Base-by-base conservation (phyloP, 2,888 invertebrate genomes). In the Pycnomerus fuliginosus region DNA sequence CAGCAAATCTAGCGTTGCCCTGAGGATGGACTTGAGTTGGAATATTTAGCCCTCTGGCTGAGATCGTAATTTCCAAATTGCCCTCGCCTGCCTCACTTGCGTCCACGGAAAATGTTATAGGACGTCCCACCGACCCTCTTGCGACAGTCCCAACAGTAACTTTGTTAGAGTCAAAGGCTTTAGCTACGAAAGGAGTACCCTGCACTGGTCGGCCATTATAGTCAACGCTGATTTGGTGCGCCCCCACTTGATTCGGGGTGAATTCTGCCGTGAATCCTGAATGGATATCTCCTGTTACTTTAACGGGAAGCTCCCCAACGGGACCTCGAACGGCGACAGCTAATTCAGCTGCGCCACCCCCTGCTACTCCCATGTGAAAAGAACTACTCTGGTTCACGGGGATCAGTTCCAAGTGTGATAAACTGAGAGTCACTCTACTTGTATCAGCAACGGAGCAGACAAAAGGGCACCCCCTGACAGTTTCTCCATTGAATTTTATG, bases 31-130 rank as follows among this genome's bases (percentile, higher is more conserved):
- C 94, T 80, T 95, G 94, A 37, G 94, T 95, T 32, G 95, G 94
- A 62, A 96, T 93, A 68, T 96, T 92, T 51, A 91, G 80, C 37
- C 95, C 92, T 68, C 90, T 82, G 27, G 94, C 91, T 49, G 92
- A 91, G 58, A 99, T 95, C 31, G 95, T 94, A 56, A 98, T 97
- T 75, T 98, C 97, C 55, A 98, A 76, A 72, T 93, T 93, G 36
- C 98, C 98, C 75, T 97, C 97, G 5, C 98, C 98, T 30, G 97
- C 95, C 70, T 93, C 88, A 51, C 91, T 91, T 2, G 96, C 96
- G 71, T 98, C 96, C 35, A 97, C 95, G 11, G 90, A 90, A 65
- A 96, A 88, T 64, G 94, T 92, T n/a, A 94, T 90, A 2, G 92
- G 86, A 54, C 93, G 84, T 35, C 95, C 94, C 5, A 96, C 87